Percentiles rank a stretch among this genome's conserved stretches.
Evolutionary conservation across 2,888 invertebrate genomes (phyloP).

Genomic region (Geophilus truncorum): DNA sequence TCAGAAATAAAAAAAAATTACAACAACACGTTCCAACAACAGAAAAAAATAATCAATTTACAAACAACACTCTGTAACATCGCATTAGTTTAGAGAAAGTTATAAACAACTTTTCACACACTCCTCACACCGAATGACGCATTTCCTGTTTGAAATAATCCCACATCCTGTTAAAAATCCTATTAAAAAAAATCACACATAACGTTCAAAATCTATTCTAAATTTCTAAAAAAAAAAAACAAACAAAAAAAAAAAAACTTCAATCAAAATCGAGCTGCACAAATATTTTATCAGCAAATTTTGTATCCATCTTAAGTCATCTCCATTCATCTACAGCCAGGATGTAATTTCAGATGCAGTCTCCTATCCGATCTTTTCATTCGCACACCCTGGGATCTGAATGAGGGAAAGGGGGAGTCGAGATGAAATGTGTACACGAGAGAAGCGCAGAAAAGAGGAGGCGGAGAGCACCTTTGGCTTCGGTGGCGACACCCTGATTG

Average conservation of each 20-base stretch:
- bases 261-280: not conserved
- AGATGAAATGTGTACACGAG: not conserved
- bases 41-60: too few species aligned
- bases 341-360: not conserved
- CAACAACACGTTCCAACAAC: too few species aligned
- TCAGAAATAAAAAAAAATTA: too few species aligned
- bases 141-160: not conserved
- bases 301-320: not conserved
- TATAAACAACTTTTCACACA: not conserved
- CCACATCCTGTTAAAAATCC: not conserved
- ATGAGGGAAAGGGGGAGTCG: not conserved
- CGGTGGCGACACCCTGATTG: constrained; percentile 18
- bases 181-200: not conserved
- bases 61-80: too few species aligned
- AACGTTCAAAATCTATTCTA: not conserved
- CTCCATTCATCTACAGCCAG: not conserved
- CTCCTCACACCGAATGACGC: not conserved
- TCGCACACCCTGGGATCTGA: not conserved
- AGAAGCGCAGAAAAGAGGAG: not conserved
- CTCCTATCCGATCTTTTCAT: not conserved
- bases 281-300: too few species aligned
- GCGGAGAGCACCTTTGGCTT: not conserved
- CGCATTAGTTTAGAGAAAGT: not conserved
- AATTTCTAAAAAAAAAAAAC: not conserved
- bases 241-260: too few species aligned